A percentile compares a stretch with the other conserved stretches of the same genome.
phyloP scores from a whole-genome alignment of 2,797 vertebrate genomes.

The Microchirus variegatus region DNA sequence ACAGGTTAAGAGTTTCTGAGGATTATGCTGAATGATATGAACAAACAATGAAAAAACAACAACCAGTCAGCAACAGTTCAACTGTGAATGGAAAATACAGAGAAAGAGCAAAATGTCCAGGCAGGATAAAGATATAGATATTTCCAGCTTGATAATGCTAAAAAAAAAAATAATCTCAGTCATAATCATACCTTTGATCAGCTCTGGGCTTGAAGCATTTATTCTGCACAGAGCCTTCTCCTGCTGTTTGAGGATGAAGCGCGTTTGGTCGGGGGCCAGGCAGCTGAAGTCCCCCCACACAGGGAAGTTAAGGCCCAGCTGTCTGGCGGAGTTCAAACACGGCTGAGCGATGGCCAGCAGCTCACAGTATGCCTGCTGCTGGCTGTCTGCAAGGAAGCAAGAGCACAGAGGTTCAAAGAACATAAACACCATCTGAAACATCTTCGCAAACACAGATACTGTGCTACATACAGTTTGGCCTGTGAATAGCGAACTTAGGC shows the following conservation, averaged over 20 bases:
- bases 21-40: too few relatives aligned
- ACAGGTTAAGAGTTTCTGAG: too few relatives aligned
- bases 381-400: constrained; percentile 80
- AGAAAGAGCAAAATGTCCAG: too few relatives aligned
- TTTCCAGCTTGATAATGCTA: too few relatives aligned
- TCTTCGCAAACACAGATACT: too few relatives aligned
- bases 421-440: constrained; percentile 1
- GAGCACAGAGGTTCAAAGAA: constrained; percentile 9
- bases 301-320: constrained; percentile 70
- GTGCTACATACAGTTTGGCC: too few relatives aligned
- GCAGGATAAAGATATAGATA: too few relatives aligned
- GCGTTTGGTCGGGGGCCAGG: constrained; percentile 86
- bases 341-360: constrained; percentile 81
- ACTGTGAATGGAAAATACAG: too few relatives aligned
- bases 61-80: too few relatives aligned
- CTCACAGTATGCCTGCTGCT: constrained; percentile 83
- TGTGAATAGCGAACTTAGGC: too few relatives aligned
- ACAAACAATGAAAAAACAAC: not conserved
- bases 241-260: constrained; percentile 91
- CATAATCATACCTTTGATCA: constrained; percentile 32
- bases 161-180: not conserved
- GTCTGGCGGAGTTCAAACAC: constrained; percentile 73
- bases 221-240: constrained; percentile 81
- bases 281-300: constrained; percentile 81
- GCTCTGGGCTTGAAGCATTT: constrained; percentile 68